Conservation (phyloP, 2,888 invertebrate species). For the Anthophora plumipes region DNA sequence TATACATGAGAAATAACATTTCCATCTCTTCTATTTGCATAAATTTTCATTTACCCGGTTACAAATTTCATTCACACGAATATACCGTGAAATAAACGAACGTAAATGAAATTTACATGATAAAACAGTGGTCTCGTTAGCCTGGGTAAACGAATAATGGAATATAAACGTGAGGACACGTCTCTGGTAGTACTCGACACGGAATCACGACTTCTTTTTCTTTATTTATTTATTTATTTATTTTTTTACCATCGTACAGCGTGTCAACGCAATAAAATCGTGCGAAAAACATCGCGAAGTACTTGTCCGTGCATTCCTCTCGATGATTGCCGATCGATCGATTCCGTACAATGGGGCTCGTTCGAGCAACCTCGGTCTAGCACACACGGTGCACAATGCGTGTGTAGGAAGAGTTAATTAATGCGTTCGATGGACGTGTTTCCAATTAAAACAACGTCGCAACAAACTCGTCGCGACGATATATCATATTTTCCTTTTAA, state of each 20-base stretch:
- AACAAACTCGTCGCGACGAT: not conserved
- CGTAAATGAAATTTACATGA: no score
- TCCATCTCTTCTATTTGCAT: no score
- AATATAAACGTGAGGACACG: not conserved
- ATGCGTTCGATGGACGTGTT: slow-evolving; percentile 5
- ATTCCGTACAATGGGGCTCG: slow-evolving; percentile 46
- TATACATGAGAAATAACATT: no score
- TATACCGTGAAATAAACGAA: no score
- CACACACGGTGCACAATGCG: not conserved
- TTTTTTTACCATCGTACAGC: slow-evolving; percentile 7
- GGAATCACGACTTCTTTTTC: slow-evolving; percentile 6
- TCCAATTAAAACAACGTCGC: not conserved
- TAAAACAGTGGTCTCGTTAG: no score
- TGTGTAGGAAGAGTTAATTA: slow-evolving; percentile 31
- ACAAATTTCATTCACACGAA: no score
- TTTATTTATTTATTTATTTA: no score
- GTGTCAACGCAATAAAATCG: slow-evolving; percentile 19
- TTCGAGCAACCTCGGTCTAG: slow-evolving; percentile 22
- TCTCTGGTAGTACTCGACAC: not conserved
- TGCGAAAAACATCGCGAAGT: slow-evolving; percentile 30
- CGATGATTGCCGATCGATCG: slow-evolving; percentile 56
- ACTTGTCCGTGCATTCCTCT: slow-evolving; percentile 48
- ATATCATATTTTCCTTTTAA: no score
- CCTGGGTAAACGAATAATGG: not conserved
- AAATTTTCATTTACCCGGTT: no score